Conservation (phyloP, 2,113 vertebrate genomes). For the Entelurus aequoreus region DNA sequence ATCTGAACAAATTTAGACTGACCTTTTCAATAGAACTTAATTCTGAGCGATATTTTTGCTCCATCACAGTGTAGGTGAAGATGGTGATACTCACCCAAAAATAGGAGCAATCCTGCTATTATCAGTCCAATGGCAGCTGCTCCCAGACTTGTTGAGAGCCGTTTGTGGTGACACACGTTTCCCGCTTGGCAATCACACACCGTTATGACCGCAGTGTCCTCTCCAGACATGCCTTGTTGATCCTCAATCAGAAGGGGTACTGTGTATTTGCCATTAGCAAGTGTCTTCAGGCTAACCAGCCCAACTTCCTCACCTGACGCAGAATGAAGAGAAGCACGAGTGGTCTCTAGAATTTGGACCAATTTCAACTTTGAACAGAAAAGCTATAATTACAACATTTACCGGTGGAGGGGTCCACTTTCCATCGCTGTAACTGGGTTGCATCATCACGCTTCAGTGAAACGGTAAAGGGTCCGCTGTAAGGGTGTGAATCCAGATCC, state of each 20-base stretch:
- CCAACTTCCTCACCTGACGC: conserved; percentile 41
- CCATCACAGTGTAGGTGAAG: not conserved
- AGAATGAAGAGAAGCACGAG: not conserved
- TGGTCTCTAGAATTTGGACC: not conserved
- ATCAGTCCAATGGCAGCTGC: conserved; percentile 46
- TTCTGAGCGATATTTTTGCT: not conserved
- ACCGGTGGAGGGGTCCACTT: conserved; percentile 61
- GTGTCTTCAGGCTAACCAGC: conserved; percentile 55
- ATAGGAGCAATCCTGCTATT: conserved; percentile 52
- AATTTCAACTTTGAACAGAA: not conserved
- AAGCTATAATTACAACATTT: conserved; percentile 37
- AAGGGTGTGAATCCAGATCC: conserved; percentile 62
- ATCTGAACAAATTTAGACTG: too few species aligned
- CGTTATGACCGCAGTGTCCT: conserved; percentile 43
- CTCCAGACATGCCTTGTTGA: conserved; percentile 54
- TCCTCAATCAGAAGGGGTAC: conserved; percentile 71
- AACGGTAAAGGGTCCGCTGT: conserved; percentile 69
- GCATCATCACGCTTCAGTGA: conserved; percentile 41
- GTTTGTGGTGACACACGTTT: conserved; percentile 23
- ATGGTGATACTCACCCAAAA: conserved; percentile 69
- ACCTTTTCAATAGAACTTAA: too few species aligned
- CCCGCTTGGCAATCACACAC: conserved; percentile 67
- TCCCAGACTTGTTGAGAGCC: conserved; percentile 21
- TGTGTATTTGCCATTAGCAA: conserved; percentile 64
- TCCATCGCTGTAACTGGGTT: conserved; percentile 58